These are phyloP conservation scores for Pteronura brasiliensis DNA, from an alignment of 2,113 vertebrate species.

Conservation along the genomic window DNA sequence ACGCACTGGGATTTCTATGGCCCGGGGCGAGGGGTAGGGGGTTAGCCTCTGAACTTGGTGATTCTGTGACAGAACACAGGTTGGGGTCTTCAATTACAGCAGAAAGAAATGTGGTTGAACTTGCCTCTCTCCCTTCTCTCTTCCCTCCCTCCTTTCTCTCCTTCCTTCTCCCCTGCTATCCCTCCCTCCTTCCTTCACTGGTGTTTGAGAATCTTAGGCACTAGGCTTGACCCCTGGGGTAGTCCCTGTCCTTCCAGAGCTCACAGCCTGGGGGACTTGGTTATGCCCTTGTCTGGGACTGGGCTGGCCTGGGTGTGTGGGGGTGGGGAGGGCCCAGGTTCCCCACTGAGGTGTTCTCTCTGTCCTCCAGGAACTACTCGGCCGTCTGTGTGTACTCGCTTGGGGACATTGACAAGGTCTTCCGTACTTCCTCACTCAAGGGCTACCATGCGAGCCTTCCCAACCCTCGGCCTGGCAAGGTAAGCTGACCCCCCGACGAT, in stretches of 20 bases:
- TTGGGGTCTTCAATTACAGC: background rate
- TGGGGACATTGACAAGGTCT: conserved; percentile 86
- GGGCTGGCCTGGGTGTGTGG: background rate
- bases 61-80: background rate
- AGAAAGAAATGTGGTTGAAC: background rate
- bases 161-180: background rate
- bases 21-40: background rate
- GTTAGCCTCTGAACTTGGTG: background rate
- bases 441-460: conserved; percentile 82
- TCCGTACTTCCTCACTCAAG: conserved; percentile 88
- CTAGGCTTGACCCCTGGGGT: background rate
- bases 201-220: background rate
- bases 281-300: background rate
- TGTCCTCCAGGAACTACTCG: conserved; percentile 88
- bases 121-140: background rate
- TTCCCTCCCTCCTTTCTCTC: too few species aligned
- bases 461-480: conserved; percentile 88
- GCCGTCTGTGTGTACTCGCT: conserved; percentile 92
- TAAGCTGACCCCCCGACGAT: conserved; percentile 63
- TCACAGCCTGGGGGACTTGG: background rate
- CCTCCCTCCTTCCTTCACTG: background rate
- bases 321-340: background rate
- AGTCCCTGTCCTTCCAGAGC: background rate
- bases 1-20: accelerated
- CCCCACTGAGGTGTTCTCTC: background rate